phyloP scores from a whole-genome alignment of 1,140 invertebrate genomes.

The Harlomillsia oculata region DNA sequence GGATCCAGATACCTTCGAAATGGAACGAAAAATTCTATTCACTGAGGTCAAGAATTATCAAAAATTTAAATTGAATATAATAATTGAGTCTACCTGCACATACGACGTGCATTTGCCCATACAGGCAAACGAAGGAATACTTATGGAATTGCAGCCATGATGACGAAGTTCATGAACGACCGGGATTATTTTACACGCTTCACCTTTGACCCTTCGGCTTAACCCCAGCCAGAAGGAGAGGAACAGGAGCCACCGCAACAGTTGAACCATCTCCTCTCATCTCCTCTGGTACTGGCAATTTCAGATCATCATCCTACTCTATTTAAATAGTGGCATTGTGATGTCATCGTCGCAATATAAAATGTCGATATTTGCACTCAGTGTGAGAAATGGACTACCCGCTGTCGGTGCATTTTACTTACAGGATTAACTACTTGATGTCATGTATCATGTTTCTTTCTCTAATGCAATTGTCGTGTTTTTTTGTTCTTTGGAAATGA shows the following conservation, averaged over 20 bases:
- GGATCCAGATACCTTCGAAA: constrained; percentile 72
- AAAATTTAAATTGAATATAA: background rate
- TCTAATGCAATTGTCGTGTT: too few relatives aligned
- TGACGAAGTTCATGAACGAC: constrained; percentile 86
- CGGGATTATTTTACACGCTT: constrained; percentile 81
- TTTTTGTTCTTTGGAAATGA: too few relatives aligned
- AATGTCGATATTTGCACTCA: too few relatives aligned
- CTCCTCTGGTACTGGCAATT: constrained; percentile 5
- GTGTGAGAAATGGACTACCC: too few relatives aligned
- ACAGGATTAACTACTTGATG: too few relatives aligned
- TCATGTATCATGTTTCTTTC: too few relatives aligned
- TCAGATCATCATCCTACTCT: background rate
- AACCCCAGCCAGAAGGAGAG: constrained; percentile 10
- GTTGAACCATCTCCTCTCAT: constrained; percentile 21
- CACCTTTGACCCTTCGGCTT: constrained; percentile 38
- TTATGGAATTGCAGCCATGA: constrained; percentile 82
- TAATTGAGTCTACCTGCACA: constrained; percentile 60
- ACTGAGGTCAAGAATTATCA: background rate
- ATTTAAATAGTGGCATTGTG: too few relatives aligned
- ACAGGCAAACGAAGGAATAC: constrained; percentile 86
- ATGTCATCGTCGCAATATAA: too few relatives aligned
- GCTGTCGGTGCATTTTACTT: too few relatives aligned
- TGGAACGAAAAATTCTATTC: background rate
- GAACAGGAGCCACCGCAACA: constrained; percentile 4
- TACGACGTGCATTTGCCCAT: constrained; percentile 82